Conservation (phyloP, 37 sponge, comb jelly and placozoan species). For the Halisarca cf. caerulea region DNA sequence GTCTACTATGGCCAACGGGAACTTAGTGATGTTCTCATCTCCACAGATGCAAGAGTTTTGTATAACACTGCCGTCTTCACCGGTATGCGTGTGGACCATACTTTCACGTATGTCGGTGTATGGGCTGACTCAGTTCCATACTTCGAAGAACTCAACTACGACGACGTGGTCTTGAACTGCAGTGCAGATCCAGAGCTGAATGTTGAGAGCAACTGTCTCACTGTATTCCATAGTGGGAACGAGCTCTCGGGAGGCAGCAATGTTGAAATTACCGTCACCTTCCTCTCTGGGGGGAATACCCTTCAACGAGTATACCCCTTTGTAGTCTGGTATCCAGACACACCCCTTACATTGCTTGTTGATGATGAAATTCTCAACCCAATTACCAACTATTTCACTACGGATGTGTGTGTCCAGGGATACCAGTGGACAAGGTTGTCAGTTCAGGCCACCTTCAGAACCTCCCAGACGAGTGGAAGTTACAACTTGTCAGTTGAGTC, state of each 20-base stretch:
- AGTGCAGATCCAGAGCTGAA: background rate
- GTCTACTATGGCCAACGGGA: background rate
- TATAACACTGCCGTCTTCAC: background rate
- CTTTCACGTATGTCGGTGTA: background rate
- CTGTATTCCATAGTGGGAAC: background rate
- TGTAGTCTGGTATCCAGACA: conserved; percentile 60
- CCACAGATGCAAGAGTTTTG: background rate
- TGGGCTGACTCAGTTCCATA: background rate
- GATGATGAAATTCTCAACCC: conserved; percentile 47
- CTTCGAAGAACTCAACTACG: background rate
- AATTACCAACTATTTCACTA: conserved; percentile 18
- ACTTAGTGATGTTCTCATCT: background rate
- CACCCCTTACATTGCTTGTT: conserved; percentile 28
- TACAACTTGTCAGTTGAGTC: conserved; percentile 41
- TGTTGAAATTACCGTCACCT: background rate
- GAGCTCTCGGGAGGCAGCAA: background rate
- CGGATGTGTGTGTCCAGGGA: conserved; percentile 6
- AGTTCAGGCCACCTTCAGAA: conserved; percentile 44
- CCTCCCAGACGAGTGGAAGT: background rate
- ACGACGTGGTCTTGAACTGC: background rate
- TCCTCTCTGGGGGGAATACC: conserved; percentile 5
- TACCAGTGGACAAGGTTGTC: conserved; percentile 45
- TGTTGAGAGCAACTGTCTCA: too few relatives aligned
- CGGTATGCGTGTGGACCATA: background rate
- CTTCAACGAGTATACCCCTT: background rate